Conservation (phyloP, 2,797 vertebrate species). For the Pseudopleuronectes americanus region DNA sequence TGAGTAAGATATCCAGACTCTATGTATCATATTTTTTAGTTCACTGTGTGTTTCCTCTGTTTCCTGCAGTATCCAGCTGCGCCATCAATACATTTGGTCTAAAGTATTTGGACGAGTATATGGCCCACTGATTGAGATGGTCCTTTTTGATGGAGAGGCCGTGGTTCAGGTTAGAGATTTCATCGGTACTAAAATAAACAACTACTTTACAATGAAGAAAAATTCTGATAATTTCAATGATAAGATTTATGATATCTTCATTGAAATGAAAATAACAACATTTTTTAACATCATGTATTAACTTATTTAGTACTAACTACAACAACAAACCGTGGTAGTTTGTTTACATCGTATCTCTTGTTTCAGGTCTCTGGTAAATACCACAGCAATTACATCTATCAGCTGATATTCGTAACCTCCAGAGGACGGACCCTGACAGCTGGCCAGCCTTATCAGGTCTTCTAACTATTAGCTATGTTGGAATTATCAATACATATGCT, state of each 20-base stretch:
- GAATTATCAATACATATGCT: not conserved
- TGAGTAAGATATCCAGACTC: not conserved
- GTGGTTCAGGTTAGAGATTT: slow-evolving; percentile 49
- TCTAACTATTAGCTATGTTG: not conserved
- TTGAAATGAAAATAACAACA: not conserved
- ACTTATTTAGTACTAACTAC: not conserved
- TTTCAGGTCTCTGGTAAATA: slow-evolving; percentile 66
- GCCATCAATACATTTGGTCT: slow-evolving; percentile 29
- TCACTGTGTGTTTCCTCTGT: not conserved
- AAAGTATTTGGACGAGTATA: rapidly evolving
- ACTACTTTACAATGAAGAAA: too few species aligned
- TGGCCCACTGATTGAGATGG: rapidly evolving
- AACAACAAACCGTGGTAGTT: not conserved
- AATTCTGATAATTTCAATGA: not conserved
- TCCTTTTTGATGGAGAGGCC: slow-evolving; percentile 27
- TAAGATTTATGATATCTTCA: not conserved
- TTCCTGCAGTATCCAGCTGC: slow-evolving; percentile 49
- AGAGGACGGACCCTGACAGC: slow-evolving; percentile 36
- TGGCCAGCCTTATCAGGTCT: slow-evolving; percentile 53
- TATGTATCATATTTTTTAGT: not conserved
- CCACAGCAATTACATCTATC: slow-evolving; percentile 35
- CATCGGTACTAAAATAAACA: not conserved
- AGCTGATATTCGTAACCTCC: slow-evolving; percentile 54
- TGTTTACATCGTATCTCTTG: not conserved
- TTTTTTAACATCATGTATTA: not conserved